Conservation (phyloP, 2,113 vertebrate species). For the Epinephelus cyanopodus region DNA sequence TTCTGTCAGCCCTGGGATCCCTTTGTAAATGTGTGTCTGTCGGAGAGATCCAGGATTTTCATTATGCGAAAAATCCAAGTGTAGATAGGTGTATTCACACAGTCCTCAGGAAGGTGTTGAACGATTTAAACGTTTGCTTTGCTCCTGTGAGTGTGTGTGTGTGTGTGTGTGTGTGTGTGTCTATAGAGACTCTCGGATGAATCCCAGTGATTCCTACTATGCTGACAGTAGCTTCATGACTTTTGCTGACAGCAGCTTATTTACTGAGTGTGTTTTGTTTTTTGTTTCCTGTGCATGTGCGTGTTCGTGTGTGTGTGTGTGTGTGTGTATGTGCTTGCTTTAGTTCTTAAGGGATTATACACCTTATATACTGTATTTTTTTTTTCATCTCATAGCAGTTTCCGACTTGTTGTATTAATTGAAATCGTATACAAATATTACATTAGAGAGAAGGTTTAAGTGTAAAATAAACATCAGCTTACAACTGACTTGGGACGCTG, state of each 20-base stretch:
- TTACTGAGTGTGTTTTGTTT: not conserved
- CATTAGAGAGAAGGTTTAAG: not conserved
- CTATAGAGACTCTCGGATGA: slow-evolving; percentile 12
- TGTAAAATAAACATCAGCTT: not conserved
- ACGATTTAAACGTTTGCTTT: slow-evolving; percentile 33
- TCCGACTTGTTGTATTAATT: slow-evolving; percentile 12
- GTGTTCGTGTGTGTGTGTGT: too few species aligned
- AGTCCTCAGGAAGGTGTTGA: slow-evolving; percentile 24
- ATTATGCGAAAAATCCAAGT: not conserved
- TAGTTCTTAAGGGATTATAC: slow-evolving; percentile 10
- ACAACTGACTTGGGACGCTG: not conserved
- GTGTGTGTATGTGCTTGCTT: not conserved
- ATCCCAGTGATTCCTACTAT: slow-evolving; percentile 42
- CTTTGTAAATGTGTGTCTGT: not conserved
- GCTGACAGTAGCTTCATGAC: slow-evolving; percentile 59
- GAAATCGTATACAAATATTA: not conserved
- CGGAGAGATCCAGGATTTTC: not conserved
- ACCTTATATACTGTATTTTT: not conserved
- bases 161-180: slow-evolving; percentile 7
- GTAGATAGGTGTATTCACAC: not conserved
- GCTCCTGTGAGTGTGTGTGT: slow-evolving; percentile 13
- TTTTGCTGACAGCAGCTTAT: slow-evolving; percentile 59
- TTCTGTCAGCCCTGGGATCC: slow-evolving; percentile 15
- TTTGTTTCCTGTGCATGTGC: not conserved
- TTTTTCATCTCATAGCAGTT: slow-evolving; percentile 1